Evolutionary conservation across 2,797 vertebrate species (phyloP).

Genomic region (Argyrosomus regius): DNA sequence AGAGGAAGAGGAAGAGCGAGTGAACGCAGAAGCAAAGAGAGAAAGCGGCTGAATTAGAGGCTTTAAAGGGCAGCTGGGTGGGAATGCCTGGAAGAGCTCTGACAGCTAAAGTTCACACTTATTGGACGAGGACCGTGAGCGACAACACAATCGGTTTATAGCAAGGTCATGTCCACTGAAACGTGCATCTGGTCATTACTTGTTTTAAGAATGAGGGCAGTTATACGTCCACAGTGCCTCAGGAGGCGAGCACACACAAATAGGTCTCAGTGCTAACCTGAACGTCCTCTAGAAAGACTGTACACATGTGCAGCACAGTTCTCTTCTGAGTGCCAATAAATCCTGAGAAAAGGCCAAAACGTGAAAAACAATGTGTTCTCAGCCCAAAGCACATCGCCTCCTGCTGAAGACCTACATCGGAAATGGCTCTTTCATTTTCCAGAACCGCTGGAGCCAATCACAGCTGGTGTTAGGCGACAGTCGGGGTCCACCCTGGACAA

Average conservation of each 20-base stretch:
- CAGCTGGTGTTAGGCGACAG: no score
- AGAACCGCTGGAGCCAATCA: no score
- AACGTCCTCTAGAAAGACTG: slow-evolving; percentile 11
- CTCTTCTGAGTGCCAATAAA: background rate
- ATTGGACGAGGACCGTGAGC: background rate
- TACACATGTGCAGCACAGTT: background rate
- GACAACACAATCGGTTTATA: background rate
- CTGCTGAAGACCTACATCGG: background rate
- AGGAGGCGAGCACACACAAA: slow-evolving; percentile 3
- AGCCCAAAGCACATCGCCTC: background rate
- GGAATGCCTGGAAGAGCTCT: slow-evolving; percentile 18
- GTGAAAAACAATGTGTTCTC: no score
- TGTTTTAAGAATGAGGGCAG: slow-evolving; percentile 11
- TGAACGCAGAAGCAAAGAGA: slow-evolving; percentile 13
- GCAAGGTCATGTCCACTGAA: background rate
- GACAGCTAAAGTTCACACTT: slow-evolving; percentile 30
- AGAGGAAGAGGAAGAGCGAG: slow-evolving; percentile 11
- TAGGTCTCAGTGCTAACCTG: slow-evolving; percentile 22
- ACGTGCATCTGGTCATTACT: no score
- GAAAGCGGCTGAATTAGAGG: slow-evolving; percentile 1
- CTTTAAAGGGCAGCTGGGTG: slow-evolving; percentile 44
- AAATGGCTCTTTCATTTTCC: background rate
- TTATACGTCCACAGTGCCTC: background rate
- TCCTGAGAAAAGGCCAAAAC: background rate
- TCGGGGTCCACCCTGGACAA: no score